These are phyloP conservation scores for Drosophila parvula DNA, from an alignment of 1,140 invertebrate genomes.

Conservation along the genomic window DNA sequence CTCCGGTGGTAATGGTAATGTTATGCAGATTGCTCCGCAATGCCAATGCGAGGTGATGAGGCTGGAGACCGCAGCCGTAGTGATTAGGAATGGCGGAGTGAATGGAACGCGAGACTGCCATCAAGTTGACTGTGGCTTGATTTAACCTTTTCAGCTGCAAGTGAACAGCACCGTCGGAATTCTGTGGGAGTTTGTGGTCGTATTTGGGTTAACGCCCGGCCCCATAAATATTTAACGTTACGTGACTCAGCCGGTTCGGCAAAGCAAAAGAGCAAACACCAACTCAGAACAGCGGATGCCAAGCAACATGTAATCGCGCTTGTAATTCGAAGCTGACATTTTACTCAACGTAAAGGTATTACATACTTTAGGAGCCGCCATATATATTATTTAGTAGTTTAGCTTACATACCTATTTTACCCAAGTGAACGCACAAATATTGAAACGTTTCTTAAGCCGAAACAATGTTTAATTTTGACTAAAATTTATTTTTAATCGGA, in stretches of 20 bases:
- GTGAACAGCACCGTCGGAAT: constrained; percentile 14
- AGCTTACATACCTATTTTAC: too few species aligned
- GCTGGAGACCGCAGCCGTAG: constrained; percentile 34
- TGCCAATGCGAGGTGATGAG: constrained; percentile 38
- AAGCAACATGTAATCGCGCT: constrained; percentile 35
- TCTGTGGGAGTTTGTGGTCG: constrained; percentile 19
- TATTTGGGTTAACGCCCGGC: constrained; percentile 38
- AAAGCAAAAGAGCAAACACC: constrained; percentile 27
- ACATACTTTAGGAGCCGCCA: background rate
- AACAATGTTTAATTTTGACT: too few species aligned
- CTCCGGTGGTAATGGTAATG: constrained; percentile 26
- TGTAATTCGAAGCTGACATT: constrained; percentile 21
- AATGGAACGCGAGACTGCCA: constrained; percentile 45
- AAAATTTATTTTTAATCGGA: background rate
- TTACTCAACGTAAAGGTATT: background rate
- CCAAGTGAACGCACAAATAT: background rate
- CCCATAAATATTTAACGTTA: constrained; percentile 49
- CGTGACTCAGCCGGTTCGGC: constrained; percentile 39
- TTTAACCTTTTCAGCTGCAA: constrained; percentile 46
- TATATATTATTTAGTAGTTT: background rate
- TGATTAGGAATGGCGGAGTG: constrained; percentile 41
- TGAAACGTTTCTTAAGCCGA: background rate
- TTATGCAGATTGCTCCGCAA: constrained; percentile 38
- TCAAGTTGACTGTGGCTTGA: constrained; percentile 48
- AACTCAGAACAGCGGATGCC: constrained; percentile 12